Conservation (phyloP, 1,140 invertebrate genomes). For the Palaemon carinicauda region DNA sequence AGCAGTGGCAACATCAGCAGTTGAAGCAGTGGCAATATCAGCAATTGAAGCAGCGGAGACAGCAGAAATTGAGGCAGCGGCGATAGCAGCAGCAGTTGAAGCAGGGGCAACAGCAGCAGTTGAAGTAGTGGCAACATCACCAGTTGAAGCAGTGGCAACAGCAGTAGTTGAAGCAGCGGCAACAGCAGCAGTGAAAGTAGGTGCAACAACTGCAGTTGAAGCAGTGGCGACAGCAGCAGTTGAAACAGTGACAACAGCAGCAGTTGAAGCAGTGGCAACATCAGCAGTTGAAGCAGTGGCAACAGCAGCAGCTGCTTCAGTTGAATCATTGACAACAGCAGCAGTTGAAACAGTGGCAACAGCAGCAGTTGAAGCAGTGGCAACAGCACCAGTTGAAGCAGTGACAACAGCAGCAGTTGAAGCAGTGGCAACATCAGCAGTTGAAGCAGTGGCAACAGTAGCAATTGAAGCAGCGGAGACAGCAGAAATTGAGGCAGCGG, state of each 20-base stretch:
- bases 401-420: background rate
- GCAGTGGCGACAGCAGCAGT: too few species aligned
- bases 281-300: too few species aligned
- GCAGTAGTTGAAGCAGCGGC: background rate
- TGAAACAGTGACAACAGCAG: too few species aligned
- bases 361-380: background rate
- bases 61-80: background rate
- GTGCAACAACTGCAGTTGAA: too few species aligned
- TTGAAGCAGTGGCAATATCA: background rate
- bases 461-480: background rate
- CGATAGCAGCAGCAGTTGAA: too few species aligned
- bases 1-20: background rate
- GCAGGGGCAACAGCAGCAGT: background rate
- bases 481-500: background rate
- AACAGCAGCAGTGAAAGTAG: background rate
- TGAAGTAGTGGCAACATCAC: background rate
- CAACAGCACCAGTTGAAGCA: background rate
- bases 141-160: background rate
- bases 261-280: too few species aligned
- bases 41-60: background rate
- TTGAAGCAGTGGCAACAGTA: background rate
- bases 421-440: background rate
- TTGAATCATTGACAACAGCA: background rate
- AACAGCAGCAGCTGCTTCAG: too few species aligned
- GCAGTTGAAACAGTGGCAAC: background rate